A percentile compares a stretch with the other conserved stretches of the same genome.
phyloP scores from a whole-genome alignment of 2,797 vertebrate genomes.

The Adelosebastes latens region DNA sequence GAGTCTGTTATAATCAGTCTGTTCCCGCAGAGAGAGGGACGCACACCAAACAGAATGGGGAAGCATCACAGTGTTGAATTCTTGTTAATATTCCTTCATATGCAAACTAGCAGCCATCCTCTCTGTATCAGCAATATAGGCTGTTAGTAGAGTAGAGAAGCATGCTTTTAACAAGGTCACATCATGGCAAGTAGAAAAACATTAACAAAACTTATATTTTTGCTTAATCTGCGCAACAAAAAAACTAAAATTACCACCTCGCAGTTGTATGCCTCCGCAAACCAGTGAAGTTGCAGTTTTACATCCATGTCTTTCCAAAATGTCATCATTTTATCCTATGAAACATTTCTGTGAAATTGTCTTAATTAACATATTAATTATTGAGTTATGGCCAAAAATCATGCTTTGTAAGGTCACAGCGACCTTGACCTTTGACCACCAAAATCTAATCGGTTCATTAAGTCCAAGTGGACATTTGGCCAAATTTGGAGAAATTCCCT shows the following conservation, averaged over 20 bases:
- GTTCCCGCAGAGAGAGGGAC: constrained; percentile 12
- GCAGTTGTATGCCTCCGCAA: fast-evolving
- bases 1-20: constrained; percentile 43
- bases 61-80: constrained; percentile 7
- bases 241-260: neutral
- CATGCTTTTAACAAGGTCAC: neutral
- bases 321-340: neutral
- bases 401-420: neutral
- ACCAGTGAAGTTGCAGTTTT: neutral
- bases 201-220: neutral
- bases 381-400: neutral
- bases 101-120: constrained; percentile 13
- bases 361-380: neutral
- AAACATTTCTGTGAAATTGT: neutral
- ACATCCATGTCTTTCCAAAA: neutral
- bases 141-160: neutral
- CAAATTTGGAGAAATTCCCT: neutral
- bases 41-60: constrained; percentile 50
- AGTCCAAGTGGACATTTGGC: neutral
- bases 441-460: neutral
- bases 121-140: neutral
- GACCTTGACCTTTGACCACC: neutral
- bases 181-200: neutral
- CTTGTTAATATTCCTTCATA: constrained; percentile 31
- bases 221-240: neutral